phyloP scores from a whole-genome alignment of 1,140 invertebrate species.

The Neotoxoptera formosana region DNA sequence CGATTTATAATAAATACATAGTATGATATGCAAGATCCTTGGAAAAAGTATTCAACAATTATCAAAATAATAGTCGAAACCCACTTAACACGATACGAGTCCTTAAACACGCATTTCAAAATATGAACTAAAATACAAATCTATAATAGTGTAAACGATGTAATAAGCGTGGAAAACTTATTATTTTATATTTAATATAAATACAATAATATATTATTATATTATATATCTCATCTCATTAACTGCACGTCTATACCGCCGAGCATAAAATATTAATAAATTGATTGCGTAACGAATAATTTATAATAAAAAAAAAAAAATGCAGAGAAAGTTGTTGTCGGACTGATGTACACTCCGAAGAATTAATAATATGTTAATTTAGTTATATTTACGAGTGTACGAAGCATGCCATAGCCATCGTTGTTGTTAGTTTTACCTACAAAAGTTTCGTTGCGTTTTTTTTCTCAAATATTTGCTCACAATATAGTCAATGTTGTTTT shows the following conservation, averaged over 20 bases:
- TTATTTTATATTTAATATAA: background rate
- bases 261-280: background rate
- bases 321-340: background rate
- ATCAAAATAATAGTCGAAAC: background rate
- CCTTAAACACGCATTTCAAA: background rate
- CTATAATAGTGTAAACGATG: background rate
- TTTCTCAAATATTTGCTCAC: background rate
- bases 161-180: background rate
- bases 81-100: background rate
- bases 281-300: background rate
- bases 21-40: background rate
- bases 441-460: background rate
- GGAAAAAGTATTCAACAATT: background rate
- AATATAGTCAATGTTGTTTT: background rate
- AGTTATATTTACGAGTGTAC: background rate
- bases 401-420: background rate
- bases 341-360: background rate
- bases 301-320: background rate
- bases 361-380: conserved; percentile 15
- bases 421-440: conserved; percentile 10
- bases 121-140: background rate
- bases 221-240: background rate
- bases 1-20: background rate
- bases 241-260: background rate
- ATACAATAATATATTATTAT: background rate